Conservation (phyloP, 1,140 invertebrate genomes). For the Drosophila santomea region DNA sequence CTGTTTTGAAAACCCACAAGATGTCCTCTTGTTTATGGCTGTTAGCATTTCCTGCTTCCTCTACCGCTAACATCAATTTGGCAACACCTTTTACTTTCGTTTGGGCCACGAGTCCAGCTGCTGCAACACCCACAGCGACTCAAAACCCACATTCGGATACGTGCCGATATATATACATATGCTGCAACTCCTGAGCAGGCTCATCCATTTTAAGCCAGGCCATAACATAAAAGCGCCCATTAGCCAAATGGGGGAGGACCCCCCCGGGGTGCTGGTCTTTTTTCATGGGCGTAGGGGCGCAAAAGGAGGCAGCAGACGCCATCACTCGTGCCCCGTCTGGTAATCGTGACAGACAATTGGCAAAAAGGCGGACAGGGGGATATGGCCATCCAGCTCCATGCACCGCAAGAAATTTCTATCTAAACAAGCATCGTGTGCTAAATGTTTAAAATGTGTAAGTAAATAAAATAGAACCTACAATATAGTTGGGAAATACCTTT, state of each 20-base stretch:
- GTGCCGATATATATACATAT: constrained; percentile 11
- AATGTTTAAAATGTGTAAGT: no score
- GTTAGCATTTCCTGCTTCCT: constrained; percentile 39
- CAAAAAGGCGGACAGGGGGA: constrained; percentile 22
- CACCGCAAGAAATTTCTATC: not conserved
- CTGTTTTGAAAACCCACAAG: constrained; percentile 31
- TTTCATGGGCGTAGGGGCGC: constrained; percentile 1
- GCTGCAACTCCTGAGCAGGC: constrained; percentile 61
- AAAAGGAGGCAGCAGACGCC: constrained; percentile 17
- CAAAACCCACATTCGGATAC: constrained; percentile 62
- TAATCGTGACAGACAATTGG: constrained; percentile 63
- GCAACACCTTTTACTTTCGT: constrained; percentile 78
- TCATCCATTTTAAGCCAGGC: constrained; percentile 74
- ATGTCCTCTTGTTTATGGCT: constrained; percentile 26
- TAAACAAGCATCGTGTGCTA: no score
- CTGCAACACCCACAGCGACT: constrained; percentile 45
- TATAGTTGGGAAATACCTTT: no score
- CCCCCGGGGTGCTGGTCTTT: not conserved
- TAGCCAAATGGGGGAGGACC: constrained; percentile 63
- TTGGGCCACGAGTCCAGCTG: constrained; percentile 60
- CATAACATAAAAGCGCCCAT: constrained; percentile 75
- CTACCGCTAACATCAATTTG: constrained; percentile 45
- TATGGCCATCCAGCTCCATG: constrained; percentile 9
- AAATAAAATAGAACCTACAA: no score
- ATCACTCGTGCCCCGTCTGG: constrained; percentile 69